Evolutionary conservation across 2,113 vertebrate genomes (phyloP), one percentile per base, ranked within the genome.

Genomic region (Aegypius monachus): DNA sequence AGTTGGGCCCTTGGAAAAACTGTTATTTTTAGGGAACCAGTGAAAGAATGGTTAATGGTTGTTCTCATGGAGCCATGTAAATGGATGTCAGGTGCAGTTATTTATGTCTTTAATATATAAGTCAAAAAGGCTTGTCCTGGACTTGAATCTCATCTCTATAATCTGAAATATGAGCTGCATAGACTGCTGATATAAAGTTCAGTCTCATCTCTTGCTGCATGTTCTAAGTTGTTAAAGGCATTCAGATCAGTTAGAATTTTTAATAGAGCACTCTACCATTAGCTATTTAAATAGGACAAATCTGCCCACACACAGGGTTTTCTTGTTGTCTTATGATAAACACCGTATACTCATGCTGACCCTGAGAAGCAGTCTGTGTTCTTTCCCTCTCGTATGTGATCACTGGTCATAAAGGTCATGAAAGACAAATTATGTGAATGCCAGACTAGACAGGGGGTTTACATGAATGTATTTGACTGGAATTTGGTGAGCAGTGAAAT

Each of bases 331-430:
- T 78, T 55, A 6, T 11, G 56, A 27, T 89, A 91, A 89, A 71
- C 55, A 23, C 32, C 6, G 1, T 32, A 12, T 53, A 34, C 50
- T 86, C 55, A 67, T 21, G 22, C 50, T 94, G 72, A 25, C 48
- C 59, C 59, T 83, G 80, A 83, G 55, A 63, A 65, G 43, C 66
- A 68, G 18, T 38, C 29, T 66, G 9, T 47, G 81, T 95, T 94
- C 79, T 97, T 96, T 75, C 87, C 81, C 38, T 90, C 27, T 52
- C 2, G 0, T 62, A 8, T 26, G 11, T 78, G 32, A 72, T 93
- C 74, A 27, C 42, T 94, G 79, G 74, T 94, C 74, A 80, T 91
- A 97, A 96, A 96, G 95, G 90, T 96, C 92, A 85, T n/a, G 40
- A 87, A 85, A 92, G 86, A 36, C 75, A 74, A 65, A 55, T 90